phyloP scores from a whole-genome alignment of 2,888 invertebrate genomes.

The Drosophila recens region DNA sequence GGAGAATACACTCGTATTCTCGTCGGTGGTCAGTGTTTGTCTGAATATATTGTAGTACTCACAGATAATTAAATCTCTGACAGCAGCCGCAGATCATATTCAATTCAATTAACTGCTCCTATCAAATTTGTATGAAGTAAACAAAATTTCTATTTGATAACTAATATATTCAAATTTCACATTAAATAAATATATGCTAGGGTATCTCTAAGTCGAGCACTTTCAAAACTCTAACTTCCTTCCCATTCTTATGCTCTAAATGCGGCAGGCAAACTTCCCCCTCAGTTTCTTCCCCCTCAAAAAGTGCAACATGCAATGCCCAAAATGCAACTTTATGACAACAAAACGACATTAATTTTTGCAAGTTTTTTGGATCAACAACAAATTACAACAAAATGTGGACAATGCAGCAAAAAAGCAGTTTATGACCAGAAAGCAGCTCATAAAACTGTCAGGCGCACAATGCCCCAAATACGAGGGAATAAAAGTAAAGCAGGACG shows the following conservation, averaged over 20 bases:
- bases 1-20: neutral
- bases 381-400: slow-evolving; percentile 44
- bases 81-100: neutral
- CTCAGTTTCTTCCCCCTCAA: too few relatives aligned
- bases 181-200: neutral
- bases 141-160: neutral
- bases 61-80: slow-evolving; percentile 9
- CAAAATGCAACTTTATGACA: slow-evolving; percentile 38
- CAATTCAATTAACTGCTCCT: neutral
- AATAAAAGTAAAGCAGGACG: neutral
- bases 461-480: slow-evolving; percentile 15
- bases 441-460: slow-evolving; percentile 60
- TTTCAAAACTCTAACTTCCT: neutral
- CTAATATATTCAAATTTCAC: too few relatives aligned
- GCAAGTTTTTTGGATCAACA: slow-evolving; percentile 62
- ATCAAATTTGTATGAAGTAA: neutral
- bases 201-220: neutral
- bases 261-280: neutral
- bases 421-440: slow-evolving; percentile 54
- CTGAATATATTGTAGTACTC: too few relatives aligned
- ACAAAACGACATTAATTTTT: slow-evolving; percentile 49
- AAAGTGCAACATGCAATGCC: slow-evolving; percentile 32
- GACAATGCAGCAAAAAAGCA: slow-evolving; percentile 31
- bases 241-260: neutral
- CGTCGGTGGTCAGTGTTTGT: too few relatives aligned